A percentile compares a stretch with the other conserved stretches of the same genome.
Conservation (phyloP, 2,113 vertebrate genomes). For the Tetraodon nigroviridis region DNA sequence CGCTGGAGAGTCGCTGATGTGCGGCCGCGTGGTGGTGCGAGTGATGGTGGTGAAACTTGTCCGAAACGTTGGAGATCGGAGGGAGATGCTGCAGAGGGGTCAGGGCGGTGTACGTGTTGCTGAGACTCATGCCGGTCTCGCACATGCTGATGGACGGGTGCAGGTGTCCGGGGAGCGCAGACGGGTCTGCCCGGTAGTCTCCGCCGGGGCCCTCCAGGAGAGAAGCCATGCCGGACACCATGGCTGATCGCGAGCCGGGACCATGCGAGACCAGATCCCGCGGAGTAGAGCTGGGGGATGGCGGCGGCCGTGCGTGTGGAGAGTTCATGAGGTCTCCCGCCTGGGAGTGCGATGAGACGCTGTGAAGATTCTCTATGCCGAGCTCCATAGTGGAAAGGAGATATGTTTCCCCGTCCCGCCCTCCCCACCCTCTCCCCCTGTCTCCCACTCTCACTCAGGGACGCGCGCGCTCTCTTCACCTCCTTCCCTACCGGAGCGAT, state of each 20-base stretch:
- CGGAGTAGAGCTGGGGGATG: slow-evolving; percentile 72
- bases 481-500: slow-evolving; percentile 57
- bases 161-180: slow-evolving; percentile 82
- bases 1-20: slow-evolving; percentile 83
- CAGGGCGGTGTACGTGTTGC: slow-evolving; percentile 93
- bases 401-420: slow-evolving; percentile 63
- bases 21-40: slow-evolving; percentile 81
- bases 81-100: slow-evolving; percentile 96
- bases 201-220: slow-evolving; percentile 83
- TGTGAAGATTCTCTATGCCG: slow-evolving; percentile 92
- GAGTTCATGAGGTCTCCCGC: slow-evolving; percentile 88
- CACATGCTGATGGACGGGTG: slow-evolving; percentile 98
- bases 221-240: slow-evolving; percentile 88
- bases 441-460: slow-evolving; percentile 55
- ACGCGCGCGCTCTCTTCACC: slow-evolving; percentile 42
- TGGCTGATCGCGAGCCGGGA: slow-evolving; percentile 74
- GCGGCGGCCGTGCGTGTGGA: slow-evolving; percentile 80
- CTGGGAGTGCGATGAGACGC: slow-evolving; percentile 86
- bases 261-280: slow-evolving; percentile 85
- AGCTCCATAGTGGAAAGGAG: slow-evolving; percentile 83
- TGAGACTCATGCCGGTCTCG: slow-evolving; percentile 88
- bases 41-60: slow-evolving; percentile 94
- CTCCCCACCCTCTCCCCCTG: slow-evolving; percentile 63
- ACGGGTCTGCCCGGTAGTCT: slow-evolving; percentile 87
- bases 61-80: slow-evolving; percentile 90